Evolutionary conservation across 2,888 invertebrate genomes (phyloP).

Genomic region (Plagodis pulveraria): DNA sequence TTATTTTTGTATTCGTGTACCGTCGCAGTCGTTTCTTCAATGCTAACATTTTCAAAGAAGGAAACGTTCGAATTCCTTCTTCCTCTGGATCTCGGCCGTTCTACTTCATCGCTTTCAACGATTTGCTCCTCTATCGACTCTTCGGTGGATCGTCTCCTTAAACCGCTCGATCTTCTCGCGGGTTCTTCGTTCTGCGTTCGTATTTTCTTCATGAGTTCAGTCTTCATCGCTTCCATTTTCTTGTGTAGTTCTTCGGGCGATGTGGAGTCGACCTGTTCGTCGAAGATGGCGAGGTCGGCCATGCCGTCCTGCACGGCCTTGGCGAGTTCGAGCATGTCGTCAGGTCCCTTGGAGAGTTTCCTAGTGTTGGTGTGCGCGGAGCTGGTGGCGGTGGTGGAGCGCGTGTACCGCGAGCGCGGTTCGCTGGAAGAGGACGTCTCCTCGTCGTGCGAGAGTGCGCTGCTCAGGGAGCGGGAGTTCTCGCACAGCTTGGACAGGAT

Average conservation of each 20-base stretch:
- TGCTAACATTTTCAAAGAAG: constrained; percentile 55
- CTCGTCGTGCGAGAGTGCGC: constrained; percentile 72
- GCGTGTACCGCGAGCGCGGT: constrained; percentile 67
- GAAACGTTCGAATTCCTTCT: constrained; percentile 66
- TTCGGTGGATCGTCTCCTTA: constrained; percentile 65
- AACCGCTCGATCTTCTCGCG: constrained; percentile 65
- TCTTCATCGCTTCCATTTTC: constrained; percentile 71
- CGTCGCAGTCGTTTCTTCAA: constrained; percentile 52
- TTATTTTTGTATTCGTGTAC: constrained; percentile 46
- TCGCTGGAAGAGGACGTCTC: constrained; percentile 70
- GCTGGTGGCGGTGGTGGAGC: constrained; percentile 60
- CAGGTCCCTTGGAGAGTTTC: constrained; percentile 59
- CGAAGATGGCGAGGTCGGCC: constrained; percentile 74
- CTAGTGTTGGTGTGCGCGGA: constrained; percentile 62
- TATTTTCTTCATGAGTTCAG: constrained; percentile 72
- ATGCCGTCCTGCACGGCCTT: constrained; percentile 85
- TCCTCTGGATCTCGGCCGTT: constrained; percentile 72
- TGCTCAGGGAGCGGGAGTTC: constrained; percentile 68
- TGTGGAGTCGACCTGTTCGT: constrained; percentile 57
- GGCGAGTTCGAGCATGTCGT: constrained; percentile 78
- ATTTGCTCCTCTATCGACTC: constrained; percentile 71
- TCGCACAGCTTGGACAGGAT: constrained; percentile 68
- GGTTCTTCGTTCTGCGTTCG: constrained; percentile 58
- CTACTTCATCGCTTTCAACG: constrained; percentile 49
- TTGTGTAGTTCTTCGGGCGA: constrained; percentile 64